phyloP scores from a whole-genome alignment of 1,140 invertebrate genomes.

The Trypoxylus dichotomus region DNA sequence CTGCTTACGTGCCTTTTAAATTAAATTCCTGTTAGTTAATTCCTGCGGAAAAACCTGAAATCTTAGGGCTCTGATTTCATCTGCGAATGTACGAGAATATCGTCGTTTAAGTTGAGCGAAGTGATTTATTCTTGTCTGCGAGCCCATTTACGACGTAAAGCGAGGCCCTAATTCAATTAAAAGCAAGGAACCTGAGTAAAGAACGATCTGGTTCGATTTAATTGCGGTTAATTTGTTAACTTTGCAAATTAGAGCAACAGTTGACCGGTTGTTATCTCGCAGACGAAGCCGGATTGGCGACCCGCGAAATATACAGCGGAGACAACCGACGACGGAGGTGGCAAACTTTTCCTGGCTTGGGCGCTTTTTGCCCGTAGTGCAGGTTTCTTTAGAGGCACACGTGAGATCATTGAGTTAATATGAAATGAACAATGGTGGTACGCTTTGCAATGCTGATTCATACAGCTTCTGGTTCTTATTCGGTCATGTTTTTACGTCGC shows the following conservation, averaged over 20 bases:
- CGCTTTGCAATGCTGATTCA: constrained; percentile 45
- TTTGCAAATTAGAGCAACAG: constrained; percentile 33
- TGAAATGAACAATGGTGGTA: constrained; percentile 49
- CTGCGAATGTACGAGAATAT: constrained; percentile 7
- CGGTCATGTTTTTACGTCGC: not conserved
- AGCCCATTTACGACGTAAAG: constrained; percentile 16
- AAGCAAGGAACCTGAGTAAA: constrained; percentile 35
- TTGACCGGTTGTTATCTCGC: constrained; percentile 33
- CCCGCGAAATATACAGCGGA: not conserved
- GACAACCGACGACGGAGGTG: not conserved
- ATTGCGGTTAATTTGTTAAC: constrained; percentile 39
- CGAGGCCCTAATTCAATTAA: constrained; percentile 36
- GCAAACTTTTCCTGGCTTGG: not conserved
- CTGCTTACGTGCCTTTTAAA: too few species aligned
- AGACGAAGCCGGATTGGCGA: not conserved
- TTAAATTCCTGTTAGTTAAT: too few species aligned
- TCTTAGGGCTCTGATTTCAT: not conserved
- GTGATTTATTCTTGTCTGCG: constrained; percentile 27
- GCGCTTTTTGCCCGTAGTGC: not conserved
- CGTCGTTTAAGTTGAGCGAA: constrained; percentile 2
- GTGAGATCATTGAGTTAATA: constrained; percentile 46
- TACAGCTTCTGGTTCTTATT: constrained; percentile 38
- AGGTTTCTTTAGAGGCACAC: not conserved
- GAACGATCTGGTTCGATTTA: constrained; percentile 33
- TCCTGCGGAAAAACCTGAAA: not conserved